Base-by-base conservation (phyloP, 2,888 invertebrate species). In the Rambutsinella grinnellia region DNA sequence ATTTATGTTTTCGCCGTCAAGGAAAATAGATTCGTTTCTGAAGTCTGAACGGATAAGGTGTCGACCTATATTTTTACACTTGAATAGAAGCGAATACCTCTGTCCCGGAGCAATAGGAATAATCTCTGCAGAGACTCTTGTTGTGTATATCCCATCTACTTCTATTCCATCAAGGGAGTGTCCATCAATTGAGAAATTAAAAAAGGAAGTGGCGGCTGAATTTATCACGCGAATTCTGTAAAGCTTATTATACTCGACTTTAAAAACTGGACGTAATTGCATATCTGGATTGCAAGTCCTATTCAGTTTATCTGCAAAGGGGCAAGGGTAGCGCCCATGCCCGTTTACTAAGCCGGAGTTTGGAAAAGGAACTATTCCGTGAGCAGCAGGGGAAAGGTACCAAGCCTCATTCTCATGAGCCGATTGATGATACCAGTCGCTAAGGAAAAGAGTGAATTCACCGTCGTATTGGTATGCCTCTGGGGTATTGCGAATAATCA, bases 131-230 rank as follows among this genome's bases (percentile, higher is more conserved):
- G 17, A 15, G 1, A 67, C 72, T 6, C 10, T 44, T 0, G 26
- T 21, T 1, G 63, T 53, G 19, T 79, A 76, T 3, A 79, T 21
- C 2, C 82, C 81, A 49, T 82, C 82, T 0, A 56, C 76, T 61
- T 82, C 82, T 57, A 82, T 81, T 0, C 74, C 27, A 3, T 54
- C 13, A 8, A 82, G 26, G 0, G 6, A 26, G 49, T 80, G 82
- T 0, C 71, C 72, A 46, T 82, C 82, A 51, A 82, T 81, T 13
- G 81, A 77, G 56, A 82, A 77, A 21, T 79, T 75, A 65, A 79
- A 82, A 0, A 70, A 27, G 3, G 77, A 46, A 0, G 66, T 27
- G 8, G 79, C 74, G 13, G 72, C 75, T 36, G 79, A 68, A 47
- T 80, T 81, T 17, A 82, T 79, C 13, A 82, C 28, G 0, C 82